Conservation (phyloP, 2,888 invertebrate species). For the Leucophora obtusa region DNA sequence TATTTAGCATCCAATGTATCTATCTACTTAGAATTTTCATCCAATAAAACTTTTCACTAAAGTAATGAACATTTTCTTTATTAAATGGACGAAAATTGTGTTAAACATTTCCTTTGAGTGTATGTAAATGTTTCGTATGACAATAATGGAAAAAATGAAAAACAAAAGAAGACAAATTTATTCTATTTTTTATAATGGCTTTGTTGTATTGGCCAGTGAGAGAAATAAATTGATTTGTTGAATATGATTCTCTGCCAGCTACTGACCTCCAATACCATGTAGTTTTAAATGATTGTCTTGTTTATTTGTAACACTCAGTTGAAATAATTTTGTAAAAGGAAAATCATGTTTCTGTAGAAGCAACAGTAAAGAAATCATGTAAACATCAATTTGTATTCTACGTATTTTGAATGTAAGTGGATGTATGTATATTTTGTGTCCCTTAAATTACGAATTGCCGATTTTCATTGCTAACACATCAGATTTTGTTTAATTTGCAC, state of each 20-base stretch:
- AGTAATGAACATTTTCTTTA: too few species aligned
- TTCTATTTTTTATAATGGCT: not conserved
- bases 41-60: too few species aligned
- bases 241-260: not conserved
- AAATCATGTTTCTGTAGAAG: conserved; percentile 13
- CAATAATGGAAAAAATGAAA: conserved; percentile 20
- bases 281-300: not conserved
- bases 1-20: too few species aligned
- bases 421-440: too few species aligned
- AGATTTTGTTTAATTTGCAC: too few species aligned
- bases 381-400: too few species aligned
- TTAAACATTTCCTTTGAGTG: too few species aligned
- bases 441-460: too few species aligned
- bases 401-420: too few species aligned
- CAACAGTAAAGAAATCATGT: not conserved
- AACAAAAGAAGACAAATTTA: not conserved
- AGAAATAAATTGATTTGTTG: conserved; percentile 14
- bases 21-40: too few species aligned
- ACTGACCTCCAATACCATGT: not conserved
- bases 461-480: too few species aligned
- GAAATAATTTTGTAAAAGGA: conserved; percentile 14
- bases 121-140: conserved; percentile 11
- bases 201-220: not conserved
- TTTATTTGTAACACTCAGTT: conserved; percentile 11
- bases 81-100: too few species aligned